Evolutionary conservation across 2,797 vertebrate species (phyloP).

Genomic region (Etheostoma nigrum): DNA sequence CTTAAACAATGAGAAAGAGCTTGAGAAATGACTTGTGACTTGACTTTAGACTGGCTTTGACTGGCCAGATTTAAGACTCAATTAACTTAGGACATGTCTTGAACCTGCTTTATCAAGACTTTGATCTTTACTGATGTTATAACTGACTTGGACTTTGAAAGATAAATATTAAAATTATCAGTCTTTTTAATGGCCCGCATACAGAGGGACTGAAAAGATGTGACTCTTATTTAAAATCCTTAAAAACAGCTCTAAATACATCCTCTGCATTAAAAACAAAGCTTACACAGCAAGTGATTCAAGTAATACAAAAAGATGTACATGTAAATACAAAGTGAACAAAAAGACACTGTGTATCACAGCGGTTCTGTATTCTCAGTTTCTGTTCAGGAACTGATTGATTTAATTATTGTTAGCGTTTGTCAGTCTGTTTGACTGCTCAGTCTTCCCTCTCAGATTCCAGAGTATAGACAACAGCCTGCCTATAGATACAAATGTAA

Average conservation of each 20-base stretch:
- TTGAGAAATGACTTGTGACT: background rate
- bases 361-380: background rate
- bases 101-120: background rate
- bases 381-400: background rate
- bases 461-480: conserved; percentile 21
- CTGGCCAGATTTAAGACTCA: no score
- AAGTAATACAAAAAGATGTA: no score
- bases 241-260: background rate
- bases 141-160: background rate
- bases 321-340: background rate
- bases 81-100: no score
- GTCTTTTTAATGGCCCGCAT: background rate
- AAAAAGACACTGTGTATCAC: background rate
- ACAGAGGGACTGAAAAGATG: background rate
- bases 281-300: no score
- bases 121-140: background rate
- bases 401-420: conserved; percentile 14
- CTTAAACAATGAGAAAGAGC: background rate
- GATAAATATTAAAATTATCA: background rate
- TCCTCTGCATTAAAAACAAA: no score
- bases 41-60: background rate
- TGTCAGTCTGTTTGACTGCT: background rate
- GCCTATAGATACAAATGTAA: background rate
- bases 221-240: background rate
- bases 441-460: conserved; percentile 33